phyloP scores from a whole-genome alignment of 2,888 invertebrate species.

The Oxyscelio sp. region DNA sequence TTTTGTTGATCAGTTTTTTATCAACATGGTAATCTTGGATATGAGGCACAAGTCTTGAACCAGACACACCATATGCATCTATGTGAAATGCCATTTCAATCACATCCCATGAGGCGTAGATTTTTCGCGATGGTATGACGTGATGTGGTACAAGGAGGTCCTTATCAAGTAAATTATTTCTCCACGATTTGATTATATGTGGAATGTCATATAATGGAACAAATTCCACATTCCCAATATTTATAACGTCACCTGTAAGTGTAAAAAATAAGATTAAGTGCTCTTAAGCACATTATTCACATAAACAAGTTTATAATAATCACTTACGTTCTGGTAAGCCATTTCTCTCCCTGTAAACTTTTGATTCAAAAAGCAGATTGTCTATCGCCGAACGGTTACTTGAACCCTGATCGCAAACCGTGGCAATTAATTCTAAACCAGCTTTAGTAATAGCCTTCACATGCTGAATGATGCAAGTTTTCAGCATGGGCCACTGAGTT shows the following conservation, averaged over 20 bases:
- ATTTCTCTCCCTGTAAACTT: too few relatives aligned
- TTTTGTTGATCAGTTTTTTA: slow-evolving; percentile 12
- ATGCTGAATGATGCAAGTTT: slow-evolving; percentile 8
- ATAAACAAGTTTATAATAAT: too few relatives aligned
- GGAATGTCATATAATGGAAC: slow-evolving; percentile 52
- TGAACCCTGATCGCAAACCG: slow-evolving; percentile 25
- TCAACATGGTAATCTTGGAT: slow-evolving; percentile 15
- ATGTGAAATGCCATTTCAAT: background rate
- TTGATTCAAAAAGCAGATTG: background rate
- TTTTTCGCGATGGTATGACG: too few relatives aligned
- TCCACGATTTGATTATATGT: background rate
- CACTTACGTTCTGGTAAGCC: slow-evolving; percentile 22
- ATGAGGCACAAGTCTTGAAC: slow-evolving; percentile 1
- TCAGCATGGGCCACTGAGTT: too few relatives aligned
- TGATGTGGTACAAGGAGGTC: slow-evolving; percentile 21
- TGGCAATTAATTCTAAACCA: slow-evolving; percentile 15
- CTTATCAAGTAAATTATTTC: slow-evolving; percentile 61
- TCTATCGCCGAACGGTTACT: slow-evolving; percentile 20
- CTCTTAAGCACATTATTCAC: too few relatives aligned
- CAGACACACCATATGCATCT: slow-evolving; percentile 9
- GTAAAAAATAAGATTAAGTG: too few relatives aligned
- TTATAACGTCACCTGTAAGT: background rate
- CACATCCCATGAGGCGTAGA: background rate
- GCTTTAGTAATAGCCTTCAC: background rate
- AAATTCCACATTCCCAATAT: slow-evolving; percentile 43